These are phyloP conservation scores for Eugnorisma glareosa DNA, from an alignment of 2,888 invertebrate species.

Conservation along the genomic window DNA sequence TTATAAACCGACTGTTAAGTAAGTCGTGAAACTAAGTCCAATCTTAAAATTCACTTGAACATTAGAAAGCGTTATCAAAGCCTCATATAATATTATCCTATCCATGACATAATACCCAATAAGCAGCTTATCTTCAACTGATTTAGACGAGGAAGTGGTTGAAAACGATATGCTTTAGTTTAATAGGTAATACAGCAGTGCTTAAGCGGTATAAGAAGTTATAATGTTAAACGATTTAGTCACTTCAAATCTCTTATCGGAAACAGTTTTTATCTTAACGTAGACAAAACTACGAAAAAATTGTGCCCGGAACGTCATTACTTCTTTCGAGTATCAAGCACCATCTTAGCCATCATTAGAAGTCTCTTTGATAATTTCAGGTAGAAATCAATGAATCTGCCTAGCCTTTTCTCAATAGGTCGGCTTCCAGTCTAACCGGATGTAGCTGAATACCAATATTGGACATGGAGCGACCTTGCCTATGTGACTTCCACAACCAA, in stretches of 20 bases:
- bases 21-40: too few relatives aligned
- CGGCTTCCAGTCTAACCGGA: not conserved
- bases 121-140: constrained; percentile 13
- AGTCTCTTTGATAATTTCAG: not conserved
- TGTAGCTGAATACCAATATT: not conserved
- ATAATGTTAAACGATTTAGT: constrained; percentile 4
- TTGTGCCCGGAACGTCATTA: too few relatives aligned
- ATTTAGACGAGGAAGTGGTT: constrained; percentile 2
- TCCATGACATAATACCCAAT: not conserved
- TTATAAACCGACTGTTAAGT: too few relatives aligned
- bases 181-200: constrained; percentile 10
- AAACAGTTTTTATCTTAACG: not conserved
- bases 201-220: not conserved
- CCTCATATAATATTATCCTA: not conserved
- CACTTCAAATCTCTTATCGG: not conserved
- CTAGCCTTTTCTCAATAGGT: not conserved
- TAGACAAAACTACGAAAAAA: too few relatives aligned
- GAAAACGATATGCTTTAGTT: not conserved
- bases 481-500: too few relatives aligned
- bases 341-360: not conserved
- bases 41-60: not conserved
- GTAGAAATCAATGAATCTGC: not conserved
- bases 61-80: not conserved
- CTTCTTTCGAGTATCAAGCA: not conserved
- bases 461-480: too few relatives aligned